These are phyloP conservation scores for Stegodyphus dumicola DNA, from an alignment of 1,140 invertebrate genomes.

Conservation along the genomic window DNA sequence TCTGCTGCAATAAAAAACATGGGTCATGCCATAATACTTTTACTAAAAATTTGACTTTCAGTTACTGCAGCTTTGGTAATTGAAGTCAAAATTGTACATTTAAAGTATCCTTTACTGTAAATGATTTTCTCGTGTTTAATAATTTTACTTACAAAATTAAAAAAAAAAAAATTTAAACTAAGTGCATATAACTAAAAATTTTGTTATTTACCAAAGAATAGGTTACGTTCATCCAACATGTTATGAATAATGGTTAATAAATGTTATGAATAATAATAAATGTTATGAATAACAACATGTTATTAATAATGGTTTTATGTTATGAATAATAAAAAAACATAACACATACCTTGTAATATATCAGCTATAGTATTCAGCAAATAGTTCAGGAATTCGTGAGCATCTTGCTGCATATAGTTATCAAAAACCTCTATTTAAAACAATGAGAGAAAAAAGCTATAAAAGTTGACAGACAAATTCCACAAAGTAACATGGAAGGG, in stretches of 20 bases:
- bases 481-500: no score
- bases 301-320: no score
- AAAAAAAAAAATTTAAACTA: not conserved
- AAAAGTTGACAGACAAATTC: no score
- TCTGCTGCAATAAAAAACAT: slow-evolving; percentile 57
- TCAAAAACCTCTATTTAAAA: slow-evolving; percentile 94
- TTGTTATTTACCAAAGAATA: no score
- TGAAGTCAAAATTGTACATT: no score
- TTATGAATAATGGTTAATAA: no score
- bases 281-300: no score
- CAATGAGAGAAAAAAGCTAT: slow-evolving; percentile 30
- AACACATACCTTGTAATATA: slow-evolving; percentile 77
- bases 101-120: not conserved
- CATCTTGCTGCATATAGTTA: slow-evolving; percentile 99
- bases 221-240: no score
- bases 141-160: not conserved
- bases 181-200: no score
- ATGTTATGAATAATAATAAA: not conserved
- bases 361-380: slow-evolving; percentile 86
- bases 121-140: not conserved
- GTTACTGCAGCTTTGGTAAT: not conserved
- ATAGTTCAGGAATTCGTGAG: slow-evolving; percentile 99
- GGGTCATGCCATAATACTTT: not conserved
- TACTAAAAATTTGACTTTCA: not conserved
- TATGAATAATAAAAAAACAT: not conserved